A percentile compares a stretch with the other conserved stretches of the same genome.
These are phyloP conservation scores for Uloborus diversus DNA, from an alignment of 1,140 invertebrate species.

Conservation along the genomic window DNA sequence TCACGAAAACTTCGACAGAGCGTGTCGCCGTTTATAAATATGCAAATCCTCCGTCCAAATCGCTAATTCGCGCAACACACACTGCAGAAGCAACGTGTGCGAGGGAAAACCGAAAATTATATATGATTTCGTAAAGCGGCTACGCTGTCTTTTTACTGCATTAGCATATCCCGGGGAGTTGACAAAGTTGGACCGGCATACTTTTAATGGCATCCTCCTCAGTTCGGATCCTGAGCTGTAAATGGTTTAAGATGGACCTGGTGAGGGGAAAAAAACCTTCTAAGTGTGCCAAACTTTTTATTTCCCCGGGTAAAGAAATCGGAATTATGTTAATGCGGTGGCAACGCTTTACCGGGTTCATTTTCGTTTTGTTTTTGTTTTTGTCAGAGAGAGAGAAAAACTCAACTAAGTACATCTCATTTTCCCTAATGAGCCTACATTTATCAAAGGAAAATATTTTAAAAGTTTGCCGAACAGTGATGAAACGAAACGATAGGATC, in stretches of 20 bases:
- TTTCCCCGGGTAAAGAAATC: too few relatives aligned
- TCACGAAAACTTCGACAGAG: conserved; percentile 8
- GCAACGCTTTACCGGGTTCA: background rate
- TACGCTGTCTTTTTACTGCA: conserved; percentile 38
- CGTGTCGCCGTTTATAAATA: conserved; percentile 48
- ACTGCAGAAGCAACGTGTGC: background rate
- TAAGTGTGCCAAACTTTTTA: too few relatives aligned
- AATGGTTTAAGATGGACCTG: conserved; percentile 50
- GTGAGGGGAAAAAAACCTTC: too few relatives aligned
- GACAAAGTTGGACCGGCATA: conserved; percentile 29
- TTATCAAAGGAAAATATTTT: conserved; percentile 54
- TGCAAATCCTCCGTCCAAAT: conserved; percentile 16
- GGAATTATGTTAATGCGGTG: conserved; percentile 51
- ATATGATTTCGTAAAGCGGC: conserved; percentile 35
- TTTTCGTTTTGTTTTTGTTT: conserved; percentile 7
- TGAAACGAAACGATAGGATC: conserved; percentile 11
- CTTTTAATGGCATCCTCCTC: conserved; percentile 33
- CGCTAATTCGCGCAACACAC: conserved; percentile 42
- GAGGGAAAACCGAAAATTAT: conserved; percentile 45
- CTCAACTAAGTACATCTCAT: conserved; percentile 31
- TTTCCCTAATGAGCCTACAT: conserved; percentile 50
- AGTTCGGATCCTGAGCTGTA: conserved; percentile 3
- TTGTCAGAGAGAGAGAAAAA: background rate
- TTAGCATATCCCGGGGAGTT: conserved; percentile 45
- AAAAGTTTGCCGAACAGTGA: background rate